A percentile compares a stretch with the other conserved stretches of the same genome.
These are phyloP conservation scores for Toxotes chatareus DNA, from an alignment of 2,113 vertebrate species.

Conservation along the genomic window DNA sequence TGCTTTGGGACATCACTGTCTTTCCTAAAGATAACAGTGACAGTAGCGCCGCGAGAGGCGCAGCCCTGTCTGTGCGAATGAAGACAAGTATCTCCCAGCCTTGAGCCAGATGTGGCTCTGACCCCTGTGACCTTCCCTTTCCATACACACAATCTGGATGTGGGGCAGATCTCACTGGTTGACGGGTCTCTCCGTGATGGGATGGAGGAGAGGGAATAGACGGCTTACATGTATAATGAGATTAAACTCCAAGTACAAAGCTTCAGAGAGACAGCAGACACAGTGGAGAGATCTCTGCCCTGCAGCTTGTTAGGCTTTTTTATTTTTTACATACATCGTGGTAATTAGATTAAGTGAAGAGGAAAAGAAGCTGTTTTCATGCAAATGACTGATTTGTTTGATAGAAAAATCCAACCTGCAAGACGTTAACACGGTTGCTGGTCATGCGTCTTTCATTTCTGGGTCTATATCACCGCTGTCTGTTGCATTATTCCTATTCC, in stretches of 20 bases:
- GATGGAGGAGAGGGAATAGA: conserved; percentile 15
- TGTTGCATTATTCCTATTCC: not conserved
- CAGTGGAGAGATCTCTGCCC: conserved; percentile 1
- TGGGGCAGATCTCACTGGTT: conserved; percentile 20
- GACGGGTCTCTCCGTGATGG: conserved; percentile 4
- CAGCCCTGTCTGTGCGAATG: conserved; percentile 51
- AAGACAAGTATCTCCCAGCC: conserved; percentile 60
- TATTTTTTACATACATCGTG: not conserved
- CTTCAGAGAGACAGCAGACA: conserved; percentile 28
- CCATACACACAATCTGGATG: conserved; percentile 9
- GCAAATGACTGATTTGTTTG: not conserved
- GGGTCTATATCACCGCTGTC: not conserved
- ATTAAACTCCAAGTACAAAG: conserved; percentile 50
- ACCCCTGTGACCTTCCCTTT: conserved; percentile 47
- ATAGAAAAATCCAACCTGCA: not conserved
- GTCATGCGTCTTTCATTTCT: not conserved
- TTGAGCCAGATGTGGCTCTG: conserved; percentile 68
- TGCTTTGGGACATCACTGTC: conserved; percentile 46
- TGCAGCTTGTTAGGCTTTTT: conserved; percentile 18
- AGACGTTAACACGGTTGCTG: not conserved
- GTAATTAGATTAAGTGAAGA: conserved; percentile 1
- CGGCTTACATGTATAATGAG: conserved; percentile 60
- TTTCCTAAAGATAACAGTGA: conserved; percentile 49
- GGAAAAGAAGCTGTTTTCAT: not conserved
- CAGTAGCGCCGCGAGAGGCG: conserved; percentile 37